Base-by-base conservation (phyloP, 1,140 invertebrate genomes). In the Teleopsis dalmanni region DNA sequence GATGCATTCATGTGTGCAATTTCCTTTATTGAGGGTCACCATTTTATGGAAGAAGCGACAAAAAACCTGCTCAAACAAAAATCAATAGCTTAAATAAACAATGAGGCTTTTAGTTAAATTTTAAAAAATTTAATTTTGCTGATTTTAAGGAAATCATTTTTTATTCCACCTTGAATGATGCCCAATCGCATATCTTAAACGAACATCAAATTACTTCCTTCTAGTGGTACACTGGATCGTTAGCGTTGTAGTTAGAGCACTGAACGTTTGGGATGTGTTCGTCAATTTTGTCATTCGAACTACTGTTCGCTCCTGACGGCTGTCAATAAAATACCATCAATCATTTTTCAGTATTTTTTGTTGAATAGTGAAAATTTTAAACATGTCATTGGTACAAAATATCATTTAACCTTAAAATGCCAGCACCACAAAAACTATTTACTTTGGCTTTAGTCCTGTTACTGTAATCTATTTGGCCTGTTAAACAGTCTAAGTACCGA, bases 291-390 rank as follows among this genome's bases (percentile, higher is more conserved):
- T 31, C 27, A 31, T 31, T 31, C 7, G 27, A 31, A 31, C 27
- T 31, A 31, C 27, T 31, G 27, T n/a, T 7, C 27, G 27, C n/a
- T n/a, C 27, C n/a, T n/a, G n/a, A n/a, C n/a, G n/a, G n/a, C n/a
- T 37, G 43, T 51, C 49, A 51, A 47, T 51, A 51, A 46, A 46
- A 22, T 51, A 43, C 41, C 49, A 51, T 51, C 49, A 51, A 51
- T 51, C 49, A 51, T 51, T 47, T 47, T 31, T 35, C 23, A 16
- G 14, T 22, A 40, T 44, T 27, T 33, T 33, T 18, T 44, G 18
- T 44, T 18, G 31, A 27, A 19, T 33, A 22, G 27, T 33, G 9
- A 43, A 43, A 43, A 29, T 37, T 34, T 38, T 49, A 49, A 49
- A 51, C 49, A 51, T 51, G 36, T 47, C 49, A 33, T 29, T 34